Conservation (phyloP, 2,888 invertebrate genomes). For the Biston stratarius region DNA sequence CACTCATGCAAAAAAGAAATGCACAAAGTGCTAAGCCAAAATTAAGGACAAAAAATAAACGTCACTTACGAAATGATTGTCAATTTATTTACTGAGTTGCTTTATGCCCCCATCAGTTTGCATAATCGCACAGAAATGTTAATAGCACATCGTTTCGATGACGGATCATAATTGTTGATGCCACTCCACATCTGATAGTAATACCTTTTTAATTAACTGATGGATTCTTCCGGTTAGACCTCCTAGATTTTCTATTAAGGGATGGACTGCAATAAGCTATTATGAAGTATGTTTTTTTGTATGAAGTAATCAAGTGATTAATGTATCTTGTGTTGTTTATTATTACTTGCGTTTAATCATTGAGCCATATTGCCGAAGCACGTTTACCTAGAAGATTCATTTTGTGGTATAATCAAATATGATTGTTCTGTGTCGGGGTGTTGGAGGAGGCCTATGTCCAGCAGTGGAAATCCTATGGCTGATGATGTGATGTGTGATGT, state of each 20-base stretch:
- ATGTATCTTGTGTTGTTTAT: no score
- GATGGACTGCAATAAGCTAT: background rate
- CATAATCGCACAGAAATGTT: slow-evolving; percentile 13
- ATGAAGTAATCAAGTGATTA: no score
- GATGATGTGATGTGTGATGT: no score
- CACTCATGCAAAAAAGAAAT: no score
- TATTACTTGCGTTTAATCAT: no score
- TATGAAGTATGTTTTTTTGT: background rate
- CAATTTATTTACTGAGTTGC: background rate
- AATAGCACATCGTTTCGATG: slow-evolving; percentile 36
- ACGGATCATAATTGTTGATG: slow-evolving; percentile 34
- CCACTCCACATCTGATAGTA: slow-evolving; percentile 29
- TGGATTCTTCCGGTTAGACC: slow-evolving; percentile 30
- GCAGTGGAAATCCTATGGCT: no score
- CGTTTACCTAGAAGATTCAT: background rate
- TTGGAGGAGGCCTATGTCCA: no score
- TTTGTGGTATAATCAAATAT: no score
- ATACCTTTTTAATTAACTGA: slow-evolving; percentile 34
- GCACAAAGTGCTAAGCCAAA: background rate
- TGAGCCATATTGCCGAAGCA: background rate
- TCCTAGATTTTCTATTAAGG: slow-evolving; percentile 29
- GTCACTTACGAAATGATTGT: background rate
- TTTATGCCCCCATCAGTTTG: slow-evolving; percentile 5
- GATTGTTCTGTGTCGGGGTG: no score
- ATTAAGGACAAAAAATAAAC: background rate